Evolutionary conservation across 2,797 vertebrate genomes (phyloP), one percentile per base, ranked within the genome.

Genomic region (Amblyopsis hoosieri): DNA sequence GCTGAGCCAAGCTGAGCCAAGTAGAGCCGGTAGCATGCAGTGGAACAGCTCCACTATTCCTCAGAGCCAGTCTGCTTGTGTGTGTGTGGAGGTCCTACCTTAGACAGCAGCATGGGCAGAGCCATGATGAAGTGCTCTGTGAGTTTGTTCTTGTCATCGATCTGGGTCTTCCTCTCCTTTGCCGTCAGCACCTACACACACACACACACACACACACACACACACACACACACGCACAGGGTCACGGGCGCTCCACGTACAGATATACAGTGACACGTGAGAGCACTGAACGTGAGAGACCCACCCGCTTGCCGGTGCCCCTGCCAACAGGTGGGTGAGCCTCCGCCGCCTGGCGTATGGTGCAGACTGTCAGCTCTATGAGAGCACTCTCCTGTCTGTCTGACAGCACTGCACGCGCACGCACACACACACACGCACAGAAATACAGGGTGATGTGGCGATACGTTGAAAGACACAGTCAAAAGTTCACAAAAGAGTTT

Each of bases 71-170:
- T 23, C 23, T 23, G 23, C 23, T 23, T 2, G 12, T 37, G 15
- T 60, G 46, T 11, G 47, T 14, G 1, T 37, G 50, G 1, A 12
- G 23, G 9, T 37, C 64, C 71, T 90, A 99, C 97, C 96, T 99
- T 99, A 70, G 97, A 99, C 29, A 99, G 85, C 46, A 99, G 90
- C 96, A 99, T 96, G 64, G 98, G 98, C 88, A 99, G 94, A 76
- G 97, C 96, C 91, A 99, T 97, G 89, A 99, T 99, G 92, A 96
- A 98, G 89, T 99, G 97, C 75, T 99, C 98, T 1, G 98, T 99
- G 89, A 99, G 83, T 89, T 98, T 98, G 87, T 98, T 99, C 84
- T 96, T 96, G 83, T 99, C 98, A 7, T 99, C 98, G 82, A 99
- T 98, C 87, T 99, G 98, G 17, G 95, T 99, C 93, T 99, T 99